Conservation (phyloP, 1,140 invertebrate genomes). For the Goniozus legneri region DNA sequence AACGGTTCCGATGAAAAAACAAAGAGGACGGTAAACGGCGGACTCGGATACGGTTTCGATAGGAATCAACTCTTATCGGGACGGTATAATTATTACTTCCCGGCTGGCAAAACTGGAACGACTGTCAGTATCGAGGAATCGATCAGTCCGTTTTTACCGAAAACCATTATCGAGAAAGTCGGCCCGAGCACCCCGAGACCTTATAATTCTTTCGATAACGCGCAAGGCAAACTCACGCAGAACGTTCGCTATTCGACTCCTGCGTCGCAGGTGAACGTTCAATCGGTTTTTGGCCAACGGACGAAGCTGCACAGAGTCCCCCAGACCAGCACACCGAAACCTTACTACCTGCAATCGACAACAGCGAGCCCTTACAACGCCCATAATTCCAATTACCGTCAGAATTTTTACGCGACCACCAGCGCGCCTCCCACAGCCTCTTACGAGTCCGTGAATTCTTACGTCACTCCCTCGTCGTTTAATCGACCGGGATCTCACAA, state of each 20-base stretch:
- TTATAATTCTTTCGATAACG: neutral
- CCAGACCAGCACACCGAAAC: neutral
- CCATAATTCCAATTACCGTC: slow-evolving; percentile 16
- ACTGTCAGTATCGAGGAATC: slow-evolving; percentile 50
- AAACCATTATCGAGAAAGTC: slow-evolving; percentile 42
- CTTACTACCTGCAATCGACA: too few relatives aligned
- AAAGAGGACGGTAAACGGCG: slow-evolving; percentile 42
- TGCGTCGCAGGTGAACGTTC: neutral
- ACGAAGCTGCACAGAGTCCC: neutral
- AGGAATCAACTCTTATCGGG: slow-evolving; percentile 35
- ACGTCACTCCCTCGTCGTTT: slow-evolving; percentile 14
- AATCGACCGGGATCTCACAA: neutral
- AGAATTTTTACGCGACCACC: slow-evolving; percentile 15
- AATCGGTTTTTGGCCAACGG: slow-evolving; percentile 31
- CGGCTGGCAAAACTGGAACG: slow-evolving; percentile 44
- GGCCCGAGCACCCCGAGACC: slow-evolving; percentile 17
- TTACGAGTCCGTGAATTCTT: neutral
- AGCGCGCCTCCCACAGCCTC: slow-evolving; percentile 10
- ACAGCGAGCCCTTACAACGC: slow-evolving; percentile 7
- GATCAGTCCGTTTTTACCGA: slow-evolving; percentile 43
- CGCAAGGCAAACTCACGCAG: neutral
- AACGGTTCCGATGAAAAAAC: slow-evolving; percentile 39
- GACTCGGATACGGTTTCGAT: slow-evolving; percentile 45
- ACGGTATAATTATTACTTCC: slow-evolving; percentile 49
- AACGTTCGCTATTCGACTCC: neutral